phyloP scores from a whole-genome alignment of 2,113 vertebrate genomes.

The Perca flavescens region DNA sequence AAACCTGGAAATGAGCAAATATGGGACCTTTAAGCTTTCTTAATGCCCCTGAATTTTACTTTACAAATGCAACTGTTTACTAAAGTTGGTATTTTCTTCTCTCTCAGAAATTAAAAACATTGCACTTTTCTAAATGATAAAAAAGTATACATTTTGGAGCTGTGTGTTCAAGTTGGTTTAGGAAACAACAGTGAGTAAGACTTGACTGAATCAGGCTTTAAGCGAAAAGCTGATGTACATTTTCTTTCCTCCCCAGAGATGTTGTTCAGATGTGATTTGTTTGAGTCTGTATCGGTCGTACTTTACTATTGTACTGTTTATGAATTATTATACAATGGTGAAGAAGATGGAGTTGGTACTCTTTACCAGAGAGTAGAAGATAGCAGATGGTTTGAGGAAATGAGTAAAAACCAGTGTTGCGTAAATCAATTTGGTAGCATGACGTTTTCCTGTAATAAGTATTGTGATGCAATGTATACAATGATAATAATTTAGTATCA shows the following conservation, averaged over 20 bases:
- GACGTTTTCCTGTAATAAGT: background rate
- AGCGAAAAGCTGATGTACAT: constrained; percentile 21
- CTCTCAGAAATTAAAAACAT: background rate
- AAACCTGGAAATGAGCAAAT: too few species aligned
- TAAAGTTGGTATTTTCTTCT: background rate
- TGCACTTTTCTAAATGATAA: background rate
- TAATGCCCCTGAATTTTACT: background rate
- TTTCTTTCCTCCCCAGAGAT: background rate
- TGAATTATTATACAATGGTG: background rate
- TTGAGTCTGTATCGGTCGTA: background rate
- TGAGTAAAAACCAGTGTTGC: background rate
- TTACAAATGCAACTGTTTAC: background rate
- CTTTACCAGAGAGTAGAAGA: background rate
- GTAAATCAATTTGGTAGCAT: background rate
- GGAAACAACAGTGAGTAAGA: background rate
- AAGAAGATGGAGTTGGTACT: background rate
- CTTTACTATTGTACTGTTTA: accelerated
- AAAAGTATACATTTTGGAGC: background rate
- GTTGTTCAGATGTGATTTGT: constrained; percentile 10
- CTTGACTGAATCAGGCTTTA: background rate
- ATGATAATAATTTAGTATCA: background rate
- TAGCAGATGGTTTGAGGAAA: background rate
- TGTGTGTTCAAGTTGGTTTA: background rate
- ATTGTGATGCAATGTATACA: too few species aligned
- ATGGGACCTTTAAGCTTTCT: too few species aligned